Evolutionary conservation across 1,140 invertebrate species (phyloP), one percentile per base, ranked within the genome.

Genomic region (Marisa cornuarietis): DNA sequence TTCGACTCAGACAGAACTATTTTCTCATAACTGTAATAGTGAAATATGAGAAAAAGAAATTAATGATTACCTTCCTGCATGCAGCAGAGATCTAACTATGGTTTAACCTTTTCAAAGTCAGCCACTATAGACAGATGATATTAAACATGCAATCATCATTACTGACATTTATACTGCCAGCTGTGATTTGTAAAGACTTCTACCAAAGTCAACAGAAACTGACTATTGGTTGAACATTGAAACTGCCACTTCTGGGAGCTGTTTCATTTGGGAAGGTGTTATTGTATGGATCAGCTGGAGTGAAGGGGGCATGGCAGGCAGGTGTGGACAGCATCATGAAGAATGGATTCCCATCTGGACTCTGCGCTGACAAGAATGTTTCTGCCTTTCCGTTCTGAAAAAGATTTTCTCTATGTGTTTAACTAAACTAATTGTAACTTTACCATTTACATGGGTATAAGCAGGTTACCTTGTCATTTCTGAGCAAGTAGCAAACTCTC

Each of bases 321-420:
- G 96, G 96, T 1, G 96, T 94, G 6, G 96, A 94, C 14, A 97
- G 84, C 82, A 96, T 94, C 94, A 96, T 96, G 62, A 98, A 93
- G 87, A 97, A 96, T 18, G 94, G 94, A 16, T 89, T 62, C 0
- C 74, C 79, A 16, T 78, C 71, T 63, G 80, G 80, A 18, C 66
- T 49, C 66, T 86, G 82, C 78, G 9, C 75, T 82, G 80, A 82
- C 82, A 87, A 88, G 87, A 96, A 96, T 10, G 93, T 86, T 58
- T 92, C 83, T 7, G 93, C 93, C 76, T 93, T 91, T 73, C 92
- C 86, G 79, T 89, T 91, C 94, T 94, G 83, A 26, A 91, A 90
- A 84, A 91, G 1, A 95, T 95, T 42, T 2, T 42, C 31, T 42
- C 31, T 42, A 42, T 42, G 31, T 6, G 2, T 42, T 42, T 83